Base-by-base conservation (phyloP, 2,888 invertebrate species). In the Aporophyla nigra region DNA sequence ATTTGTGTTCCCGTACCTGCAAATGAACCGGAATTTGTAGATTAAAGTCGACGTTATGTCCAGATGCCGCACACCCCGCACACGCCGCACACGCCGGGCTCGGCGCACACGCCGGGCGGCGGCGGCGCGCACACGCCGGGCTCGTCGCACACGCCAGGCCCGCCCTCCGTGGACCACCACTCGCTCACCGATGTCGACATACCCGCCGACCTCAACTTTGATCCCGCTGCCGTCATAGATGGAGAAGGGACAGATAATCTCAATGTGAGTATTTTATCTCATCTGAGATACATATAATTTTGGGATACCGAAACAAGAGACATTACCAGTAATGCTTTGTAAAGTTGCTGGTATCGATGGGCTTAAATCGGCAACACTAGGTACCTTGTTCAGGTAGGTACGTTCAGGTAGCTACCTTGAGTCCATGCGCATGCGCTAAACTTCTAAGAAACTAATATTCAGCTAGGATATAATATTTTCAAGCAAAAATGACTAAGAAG, bases 141-240 rank as follows among this genome's bases (percentile, higher is more conserved):
- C 80, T 98, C 98, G 81, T 98, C 98, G 24, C 97, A 97, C 91
- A 98, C 98, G 58, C 97, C 97, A 9, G 98, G 98, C 81, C 99
- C 99, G 58, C 98, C 98, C 19, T 98, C 98, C 63, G 98, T 98
- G 63, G 98, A 98, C 75, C 97, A 98, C 86, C 97, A 97, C 87
- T 97, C 97, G 58, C 93, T 97, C 77, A 97, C 97, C 75, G 97
- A 98, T 87, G 98, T 98, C 86, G 98, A 98, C 95, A 97, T 98
- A 90, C 98, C 98, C 83, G 98, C 98, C 72, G 99, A 99, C 95
- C 97, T 99, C 91, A 98, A 98, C 95, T 99, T 99, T 93, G 99
- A 99, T 96, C 99, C 99, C 58, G 98, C 99, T 86, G 98, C 99
- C 85, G 98, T 99, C 89, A 99, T 99, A 91, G 99, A 99, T 90